phyloP scores from a whole-genome alignment of 1,140 invertebrate species.

The Tetramorium alpestre region DNA sequence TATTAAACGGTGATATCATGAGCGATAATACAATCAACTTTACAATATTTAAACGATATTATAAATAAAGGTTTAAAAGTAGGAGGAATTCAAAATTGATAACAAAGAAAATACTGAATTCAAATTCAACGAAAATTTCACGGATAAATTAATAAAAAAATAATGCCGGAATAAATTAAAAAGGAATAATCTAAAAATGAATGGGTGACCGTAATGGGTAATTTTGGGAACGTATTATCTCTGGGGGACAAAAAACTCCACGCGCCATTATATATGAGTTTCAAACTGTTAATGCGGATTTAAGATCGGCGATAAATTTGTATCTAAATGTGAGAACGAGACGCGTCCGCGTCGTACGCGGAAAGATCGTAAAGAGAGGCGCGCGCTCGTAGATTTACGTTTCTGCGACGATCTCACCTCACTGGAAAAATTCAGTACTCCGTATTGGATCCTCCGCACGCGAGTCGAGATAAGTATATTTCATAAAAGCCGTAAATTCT shows the following conservation, averaged over 20 bases:
- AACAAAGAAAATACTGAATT: no score
- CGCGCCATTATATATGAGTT: not conserved
- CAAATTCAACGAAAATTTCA: no score
- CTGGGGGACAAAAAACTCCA: not conserved
- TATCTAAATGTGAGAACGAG: not conserved
- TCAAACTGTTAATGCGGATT: slow-evolving; percentile 23
- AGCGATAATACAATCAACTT: no score
- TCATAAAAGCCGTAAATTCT: slow-evolving; percentile 38
- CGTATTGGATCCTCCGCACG: not conserved
- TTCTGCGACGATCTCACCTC: not conserved
- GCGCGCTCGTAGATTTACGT: slow-evolving; percentile 11
- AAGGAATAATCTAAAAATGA: no score
- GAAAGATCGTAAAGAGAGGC: slow-evolving; percentile 17
- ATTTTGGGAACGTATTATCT: not conserved
- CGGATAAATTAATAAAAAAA: no score
- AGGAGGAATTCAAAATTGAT: no score
- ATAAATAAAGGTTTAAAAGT: no score
- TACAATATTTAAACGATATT: no score
- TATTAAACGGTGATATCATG: no score
- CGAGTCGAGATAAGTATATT: slow-evolving; percentile 2
- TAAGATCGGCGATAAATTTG: slow-evolving; percentile 25
- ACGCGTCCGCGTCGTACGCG: not conserved
- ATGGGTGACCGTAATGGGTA: no score
- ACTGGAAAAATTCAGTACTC: slow-evolving; percentile 9
- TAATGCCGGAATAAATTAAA: no score